Conservation (phyloP, 2,888 invertebrate species). For the Exephanes ischioxanthus region DNA sequence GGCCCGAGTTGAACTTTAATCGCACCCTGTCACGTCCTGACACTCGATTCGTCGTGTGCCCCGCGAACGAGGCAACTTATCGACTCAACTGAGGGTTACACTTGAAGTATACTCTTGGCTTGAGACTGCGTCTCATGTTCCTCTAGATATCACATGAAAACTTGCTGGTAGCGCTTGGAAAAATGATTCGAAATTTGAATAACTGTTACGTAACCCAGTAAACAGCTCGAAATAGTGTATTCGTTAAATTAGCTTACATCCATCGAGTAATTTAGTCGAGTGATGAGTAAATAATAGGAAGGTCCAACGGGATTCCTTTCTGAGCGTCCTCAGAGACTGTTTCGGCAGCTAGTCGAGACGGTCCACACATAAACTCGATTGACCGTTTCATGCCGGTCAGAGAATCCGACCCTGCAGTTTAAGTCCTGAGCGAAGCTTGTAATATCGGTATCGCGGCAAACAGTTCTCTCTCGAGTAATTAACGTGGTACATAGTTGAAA, state of each 20-base stretch:
- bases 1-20: constrained; percentile 48
- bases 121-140: not conserved
- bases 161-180: not conserved
- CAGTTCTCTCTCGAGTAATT: constrained; percentile 36
- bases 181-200: not conserved
- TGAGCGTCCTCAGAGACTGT: constrained; percentile 8
- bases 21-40: constrained; percentile 45
- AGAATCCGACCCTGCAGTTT: constrained; percentile 22
- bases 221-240: not conserved
- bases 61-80: constrained; percentile 4
- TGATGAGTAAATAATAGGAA: constrained; percentile 35
- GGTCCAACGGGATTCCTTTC: constrained; percentile 8
- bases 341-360: constrained; percentile 15
- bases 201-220: not conserved
- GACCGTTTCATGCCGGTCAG: constrained; percentile 35
- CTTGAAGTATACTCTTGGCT: not conserved
- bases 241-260: not conserved
- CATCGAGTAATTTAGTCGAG: too few relatives aligned
- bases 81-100: constrained; percentile 13
- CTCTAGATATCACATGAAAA: not conserved
- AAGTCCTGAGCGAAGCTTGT: not conserved
- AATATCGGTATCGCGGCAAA: constrained; percentile 26
- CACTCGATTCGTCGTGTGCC: constrained; percentile 43
- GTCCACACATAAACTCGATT: constrained; percentile 19
- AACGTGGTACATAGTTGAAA: constrained; percentile 11